Evolutionary conservation across 1,140 invertebrate genomes (phyloP), one percentile per base, ranked within the genome.

Genomic region (Teleopsis dalmanni): DNA sequence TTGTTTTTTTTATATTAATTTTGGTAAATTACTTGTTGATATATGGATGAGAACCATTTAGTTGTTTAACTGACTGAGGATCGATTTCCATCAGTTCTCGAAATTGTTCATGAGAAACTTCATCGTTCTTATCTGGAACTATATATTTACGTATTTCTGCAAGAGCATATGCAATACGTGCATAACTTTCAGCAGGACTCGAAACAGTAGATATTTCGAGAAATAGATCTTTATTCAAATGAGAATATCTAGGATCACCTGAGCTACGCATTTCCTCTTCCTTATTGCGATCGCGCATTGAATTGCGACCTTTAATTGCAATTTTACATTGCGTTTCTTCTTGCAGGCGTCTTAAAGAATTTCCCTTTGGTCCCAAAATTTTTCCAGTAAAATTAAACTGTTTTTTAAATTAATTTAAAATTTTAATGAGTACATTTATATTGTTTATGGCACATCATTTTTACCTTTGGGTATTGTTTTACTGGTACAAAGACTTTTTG

Each of bases 291-390:
- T 97, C 93, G 59, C 90, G 84, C 87, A 97, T 95, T 2, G 92
- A 95, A 44, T 94, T 94, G 62, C 86, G 79, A 4, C 95, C 94
- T 9, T 97, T 77, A 36, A 97, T 88, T 21, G 91, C 88, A 87
- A 96, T 95, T 73, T 93, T 95, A 60, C 91, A 94, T 78, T 92
- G 87, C 8, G 91, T 95, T 64, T 93, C 88, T 69, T 95, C 91
- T 73, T 95, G 93, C 21, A 96, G 75, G 47, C 89, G 78, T 67
- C 94, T 94, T 72, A 96, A 76, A 2, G 91, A 91, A 70, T 89
- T 89, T 27, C 92, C 93, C 73, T 94, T 94, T 16, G 92, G 92
- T 40, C 93, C 91, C 55, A 96, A 72, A 35, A 96, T 72, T 75
- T 95, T 95, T 21, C 92, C 92, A 51, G 95, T 89, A 74, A 95